Evolutionary conservation across 2,797 vertebrate genomes (phyloP).

Genomic region (Hirundo rustica): DNA sequence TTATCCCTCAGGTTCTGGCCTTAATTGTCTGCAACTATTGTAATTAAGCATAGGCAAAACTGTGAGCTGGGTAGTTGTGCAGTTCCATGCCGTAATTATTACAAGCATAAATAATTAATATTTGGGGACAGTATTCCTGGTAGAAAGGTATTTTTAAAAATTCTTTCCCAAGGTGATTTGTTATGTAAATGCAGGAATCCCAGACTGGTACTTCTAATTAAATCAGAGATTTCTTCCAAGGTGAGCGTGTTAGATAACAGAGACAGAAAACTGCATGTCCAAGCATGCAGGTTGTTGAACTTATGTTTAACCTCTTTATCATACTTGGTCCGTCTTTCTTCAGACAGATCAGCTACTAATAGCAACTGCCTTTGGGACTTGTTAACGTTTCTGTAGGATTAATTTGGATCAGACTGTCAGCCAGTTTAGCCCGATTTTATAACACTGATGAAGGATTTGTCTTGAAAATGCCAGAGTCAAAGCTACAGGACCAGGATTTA

Average conservation of each 20-base stretch:
- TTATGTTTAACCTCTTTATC: conserved; percentile 35
- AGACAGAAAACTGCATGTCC: background rate
- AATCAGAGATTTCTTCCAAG: background rate
- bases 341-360: conserved; percentile 13
- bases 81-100: background rate
- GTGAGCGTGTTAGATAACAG: background rate
- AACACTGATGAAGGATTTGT: background rate
- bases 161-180: conserved; percentile 18
- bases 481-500: background rate
- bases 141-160: background rate
- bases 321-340: background rate
- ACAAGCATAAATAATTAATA: conserved; percentile 4
- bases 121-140: background rate
- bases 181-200: background rate
- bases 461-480: background rate
- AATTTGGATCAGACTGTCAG: background rate
- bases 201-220: conserved; percentile 25
- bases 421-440: background rate
- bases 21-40: background rate
- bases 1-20: background rate
- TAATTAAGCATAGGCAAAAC: background rate
- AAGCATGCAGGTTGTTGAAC: background rate
- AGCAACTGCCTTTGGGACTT: background rate
- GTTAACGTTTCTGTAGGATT: background rate
- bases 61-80: background rate